These are phyloP conservation scores for Oegoconia quadripuncta DNA, from an alignment of 2,888 invertebrate species.

Conservation along the genomic window DNA sequence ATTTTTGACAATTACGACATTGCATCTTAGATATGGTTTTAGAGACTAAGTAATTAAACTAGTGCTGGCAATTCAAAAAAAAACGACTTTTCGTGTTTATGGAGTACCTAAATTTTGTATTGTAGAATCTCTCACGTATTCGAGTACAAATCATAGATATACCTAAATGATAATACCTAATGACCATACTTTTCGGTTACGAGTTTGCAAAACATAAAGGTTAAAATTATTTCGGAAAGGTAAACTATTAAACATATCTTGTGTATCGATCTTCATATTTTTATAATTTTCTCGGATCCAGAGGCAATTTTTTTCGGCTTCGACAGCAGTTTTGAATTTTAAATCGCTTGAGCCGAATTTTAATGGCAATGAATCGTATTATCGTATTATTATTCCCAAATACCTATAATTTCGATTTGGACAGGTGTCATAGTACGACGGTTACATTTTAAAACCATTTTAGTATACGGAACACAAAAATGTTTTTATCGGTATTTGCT, in stretches of 20 bases:
- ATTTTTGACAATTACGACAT: neutral
- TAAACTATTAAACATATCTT: too few relatives aligned
- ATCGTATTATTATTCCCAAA: conserved; percentile 15
- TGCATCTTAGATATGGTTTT: neutral
- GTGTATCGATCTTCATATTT: conserved; percentile 7
- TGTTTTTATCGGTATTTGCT: neutral
- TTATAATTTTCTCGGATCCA: conserved; percentile 9
- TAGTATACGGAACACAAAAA: neutral
- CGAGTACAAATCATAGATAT: neutral
- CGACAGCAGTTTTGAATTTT: conserved; percentile 23
- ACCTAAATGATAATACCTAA: neutral
- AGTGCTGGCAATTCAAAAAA: too few relatives aligned
- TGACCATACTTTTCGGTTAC: neutral
- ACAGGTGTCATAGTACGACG: conserved; percentile 19
- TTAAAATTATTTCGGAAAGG: too few relatives aligned
- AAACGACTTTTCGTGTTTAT: too few relatives aligned
- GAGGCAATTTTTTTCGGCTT: conserved; percentile 15
- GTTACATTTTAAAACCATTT: neutral
- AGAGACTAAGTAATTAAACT: too few relatives aligned
- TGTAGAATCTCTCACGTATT: too few relatives aligned
- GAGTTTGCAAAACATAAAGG: neutral
- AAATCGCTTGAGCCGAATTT: conserved; percentile 33
- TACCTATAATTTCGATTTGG: conserved; percentile 17
- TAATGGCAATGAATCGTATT: conserved; percentile 34
- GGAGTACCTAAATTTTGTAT: too few relatives aligned